Percentiles rank a stretch among this genome's conserved stretches.
Conservation (phyloP, 2,797 vertebrate species). For the Sarcophilus harrisii region DNA sequence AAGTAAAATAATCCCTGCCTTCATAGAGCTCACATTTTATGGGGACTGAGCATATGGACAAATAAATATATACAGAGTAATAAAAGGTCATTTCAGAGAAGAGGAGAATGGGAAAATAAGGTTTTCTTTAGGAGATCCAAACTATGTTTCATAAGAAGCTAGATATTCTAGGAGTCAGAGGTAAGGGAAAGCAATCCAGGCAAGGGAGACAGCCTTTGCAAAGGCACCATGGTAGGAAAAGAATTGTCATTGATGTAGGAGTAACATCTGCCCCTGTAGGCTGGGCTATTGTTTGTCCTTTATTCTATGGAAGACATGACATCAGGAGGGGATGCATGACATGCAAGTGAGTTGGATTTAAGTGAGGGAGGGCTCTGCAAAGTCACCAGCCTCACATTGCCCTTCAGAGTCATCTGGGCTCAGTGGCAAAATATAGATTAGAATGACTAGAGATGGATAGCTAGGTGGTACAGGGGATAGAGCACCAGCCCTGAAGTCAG, state of each 20-base stretch:
- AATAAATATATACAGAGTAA: background rate
- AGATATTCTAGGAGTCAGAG: background rate
- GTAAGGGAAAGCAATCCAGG: background rate
- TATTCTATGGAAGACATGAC: too few species aligned
- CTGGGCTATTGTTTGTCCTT: background rate
- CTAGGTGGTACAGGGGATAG: too few species aligned
- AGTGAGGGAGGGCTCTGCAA: too few species aligned
- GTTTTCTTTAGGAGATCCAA: background rate
- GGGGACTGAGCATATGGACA: fast-evolving
- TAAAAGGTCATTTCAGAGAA: background rate
- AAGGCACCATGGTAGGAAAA: background rate
- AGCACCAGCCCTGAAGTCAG: too few species aligned
- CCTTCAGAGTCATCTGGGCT: too few species aligned
- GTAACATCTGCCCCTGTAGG: background rate
- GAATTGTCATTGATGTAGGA: background rate
- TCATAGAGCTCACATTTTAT: background rate
- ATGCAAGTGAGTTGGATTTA: too few species aligned
- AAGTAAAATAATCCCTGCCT: background rate
- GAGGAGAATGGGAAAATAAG: background rate
- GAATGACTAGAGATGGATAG: too few species aligned
- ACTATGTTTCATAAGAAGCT: background rate
- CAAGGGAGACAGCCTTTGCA: background rate
- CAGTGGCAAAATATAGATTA: too few species aligned
- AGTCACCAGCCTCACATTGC: too few species aligned
- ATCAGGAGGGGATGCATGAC: too few species aligned